Conservation (phyloP, 2,797 vertebrate species). For the Brachymystax lenok region DNA sequence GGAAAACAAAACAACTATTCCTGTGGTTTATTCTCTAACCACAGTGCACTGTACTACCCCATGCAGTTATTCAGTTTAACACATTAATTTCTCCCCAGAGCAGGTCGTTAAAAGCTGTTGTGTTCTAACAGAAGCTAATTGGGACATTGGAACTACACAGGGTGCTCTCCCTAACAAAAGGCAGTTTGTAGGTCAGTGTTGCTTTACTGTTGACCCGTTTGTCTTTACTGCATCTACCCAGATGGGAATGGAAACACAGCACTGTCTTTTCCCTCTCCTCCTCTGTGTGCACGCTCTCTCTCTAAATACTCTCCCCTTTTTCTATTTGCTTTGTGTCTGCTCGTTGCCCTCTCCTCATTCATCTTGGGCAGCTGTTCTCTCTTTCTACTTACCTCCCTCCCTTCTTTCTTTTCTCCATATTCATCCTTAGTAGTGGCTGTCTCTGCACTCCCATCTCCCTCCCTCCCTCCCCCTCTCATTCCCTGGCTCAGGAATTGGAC, state of each 20-base stretch:
- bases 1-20: conserved; percentile 19
- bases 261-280: not conserved
- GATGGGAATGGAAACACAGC: not conserved
- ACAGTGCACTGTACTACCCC: too few relatives aligned
- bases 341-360: not conserved
- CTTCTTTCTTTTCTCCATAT: not conserved
- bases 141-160: not conserved
- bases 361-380: conserved; percentile 3
- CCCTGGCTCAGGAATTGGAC: not conserved
- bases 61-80: not conserved
- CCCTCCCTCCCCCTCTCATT: not conserved
- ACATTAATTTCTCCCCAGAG: conserved; percentile 5
- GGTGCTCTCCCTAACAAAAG: conserved; percentile 32
- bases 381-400: not conserved
- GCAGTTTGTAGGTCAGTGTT: conserved; percentile 36
- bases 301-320: not conserved
- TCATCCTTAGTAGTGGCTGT: not conserved
- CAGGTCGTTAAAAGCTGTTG: conserved; percentile 25
- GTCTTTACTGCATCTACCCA: conserved; percentile 27
- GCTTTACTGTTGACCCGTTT: conserved; percentile 39
- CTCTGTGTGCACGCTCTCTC: not conserved
- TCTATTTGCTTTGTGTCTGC: conserved; percentile 6
- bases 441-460: not conserved
- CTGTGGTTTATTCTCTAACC: too few relatives aligned
- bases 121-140: conserved; percentile 12